These are phyloP conservation scores for Leguminivora glycinivorella DNA, from an alignment of 1,140 invertebrate genomes.

Conservation along the genomic window DNA sequence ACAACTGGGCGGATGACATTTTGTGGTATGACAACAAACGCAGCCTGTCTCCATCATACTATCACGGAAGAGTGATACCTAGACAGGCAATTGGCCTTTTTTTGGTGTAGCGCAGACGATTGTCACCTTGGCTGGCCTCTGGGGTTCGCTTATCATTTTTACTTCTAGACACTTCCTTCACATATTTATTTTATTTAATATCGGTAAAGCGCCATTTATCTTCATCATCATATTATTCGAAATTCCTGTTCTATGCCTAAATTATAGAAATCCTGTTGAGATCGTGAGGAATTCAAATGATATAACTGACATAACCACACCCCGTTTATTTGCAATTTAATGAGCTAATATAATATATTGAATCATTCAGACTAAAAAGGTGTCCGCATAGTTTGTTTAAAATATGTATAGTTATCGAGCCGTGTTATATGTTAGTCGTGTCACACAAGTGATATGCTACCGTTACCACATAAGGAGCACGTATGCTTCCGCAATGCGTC, in stretches of 20 bases:
- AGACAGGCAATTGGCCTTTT: too few relatives aligned
- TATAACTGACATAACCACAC: background rate
- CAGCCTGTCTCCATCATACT: too few relatives aligned
- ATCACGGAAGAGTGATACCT: too few relatives aligned
- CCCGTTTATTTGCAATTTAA: background rate
- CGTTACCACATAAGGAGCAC: slow-evolving; percentile 32
- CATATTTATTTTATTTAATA: too few relatives aligned
- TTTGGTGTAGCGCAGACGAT: too few relatives aligned
- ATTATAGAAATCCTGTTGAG: background rate
- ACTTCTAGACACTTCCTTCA: too few relatives aligned
- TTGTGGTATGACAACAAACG: too few relatives aligned
- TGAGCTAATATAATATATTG: background rate
- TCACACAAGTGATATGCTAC: slow-evolving; percentile 18
- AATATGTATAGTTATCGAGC: slow-evolving; percentile 9
- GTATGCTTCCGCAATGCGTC: slow-evolving; percentile 42
- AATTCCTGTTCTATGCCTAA: background rate
- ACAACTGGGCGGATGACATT: too few relatives aligned
- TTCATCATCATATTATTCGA: too few relatives aligned
- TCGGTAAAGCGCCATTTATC: too few relatives aligned
- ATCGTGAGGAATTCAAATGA: background rate
- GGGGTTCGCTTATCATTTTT: too few relatives aligned
- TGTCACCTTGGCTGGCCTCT: too few relatives aligned
- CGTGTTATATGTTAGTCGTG: slow-evolving; percentile 3
- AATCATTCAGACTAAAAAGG: slow-evolving; percentile 1
- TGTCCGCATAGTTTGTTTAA: slow-evolving; percentile 16